Evolutionary conservation across 1,140 invertebrate species (phyloP), one percentile per base, ranked within the genome.

Genomic region (Polypedilum vanderplanki): DNA sequence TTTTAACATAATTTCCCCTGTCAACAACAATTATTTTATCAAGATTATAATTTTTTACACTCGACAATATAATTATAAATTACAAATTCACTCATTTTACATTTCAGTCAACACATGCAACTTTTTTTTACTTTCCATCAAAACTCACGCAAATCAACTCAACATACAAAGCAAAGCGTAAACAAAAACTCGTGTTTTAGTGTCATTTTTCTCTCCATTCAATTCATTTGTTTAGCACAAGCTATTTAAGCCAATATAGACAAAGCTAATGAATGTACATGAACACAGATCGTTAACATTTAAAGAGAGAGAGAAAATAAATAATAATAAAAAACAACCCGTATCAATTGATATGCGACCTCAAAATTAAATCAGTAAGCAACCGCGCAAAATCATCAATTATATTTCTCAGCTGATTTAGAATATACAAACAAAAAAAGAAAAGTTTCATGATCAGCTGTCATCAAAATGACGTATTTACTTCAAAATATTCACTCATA

Each of bases 351-450:
- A 33, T 33, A 33, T 33, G 24, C 46, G 46, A 57, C 46, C 46
- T 57, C 10, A 57, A 57, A 57, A 57, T 57, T 57, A 57, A 57
- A 57, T 57, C 46, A 57, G 46, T 57, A 12, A 57, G 46, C 46
- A n/a, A 12, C 12, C 12, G 46, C 46, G n/a, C 46, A 57, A 57
- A 57, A 15, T 12, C 46, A 57, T 57, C 46, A 57, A 57, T 57
- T 57, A 57, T 4, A n/a, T n/a, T 57, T 57, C 15, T 4, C 41
- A 46, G 9, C n/a, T 57, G 4, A n/a, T n/a, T 57, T 57, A 57
- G 4, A 4, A 0, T 57, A 4, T 15, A n/a, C 4, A 57, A 12
- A 46, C 41, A 1, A 1, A 46, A 1, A 46, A 12, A 15, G 41
- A 46, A 12, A 46, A n/a, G 12, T 15, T 10, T 46, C 9, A 46